phyloP scores from a whole-genome alignment of 2,797 vertebrate genomes.

The Dermochelys coriacea region DNA sequence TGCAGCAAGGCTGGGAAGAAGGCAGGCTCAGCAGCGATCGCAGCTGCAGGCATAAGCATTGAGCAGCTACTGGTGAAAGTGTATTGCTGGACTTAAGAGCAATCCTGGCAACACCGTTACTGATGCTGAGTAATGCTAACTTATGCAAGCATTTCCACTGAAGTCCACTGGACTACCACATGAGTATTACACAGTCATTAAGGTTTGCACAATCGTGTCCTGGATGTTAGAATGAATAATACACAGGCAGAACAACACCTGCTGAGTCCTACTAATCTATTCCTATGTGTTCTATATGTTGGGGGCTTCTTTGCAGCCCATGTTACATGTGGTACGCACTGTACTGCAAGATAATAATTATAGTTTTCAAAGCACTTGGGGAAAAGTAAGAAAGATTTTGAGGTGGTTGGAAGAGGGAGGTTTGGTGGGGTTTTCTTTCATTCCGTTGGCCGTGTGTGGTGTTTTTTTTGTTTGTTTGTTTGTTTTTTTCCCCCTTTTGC shows the following conservation, averaged over 20 bases:
- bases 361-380: not conserved
- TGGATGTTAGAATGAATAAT: not conserved
- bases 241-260: not conserved
- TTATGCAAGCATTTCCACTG: not conserved
- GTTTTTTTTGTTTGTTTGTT: too few relatives aligned
- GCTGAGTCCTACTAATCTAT: not conserved
- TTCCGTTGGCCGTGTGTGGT: not conserved
- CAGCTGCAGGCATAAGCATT: not conserved
- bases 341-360: not conserved
- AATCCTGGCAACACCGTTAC: not conserved
- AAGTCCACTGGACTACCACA: not conserved
- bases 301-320: not conserved
- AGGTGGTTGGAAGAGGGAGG: not conserved
- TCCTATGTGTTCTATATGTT: accelerated
- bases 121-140: not conserved
- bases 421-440: not conserved
- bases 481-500: not conserved
- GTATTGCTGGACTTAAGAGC: not conserved
- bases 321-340: accelerated
- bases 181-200: not conserved
- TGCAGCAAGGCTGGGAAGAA: not conserved
- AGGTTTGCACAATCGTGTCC: not conserved
- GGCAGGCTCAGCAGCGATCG: too few relatives aligned
- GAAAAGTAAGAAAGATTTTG: not conserved
- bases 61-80: not conserved